phyloP scores from a whole-genome alignment of 2,797 vertebrate species.

The Neosilurus hyrtlii region DNA sequence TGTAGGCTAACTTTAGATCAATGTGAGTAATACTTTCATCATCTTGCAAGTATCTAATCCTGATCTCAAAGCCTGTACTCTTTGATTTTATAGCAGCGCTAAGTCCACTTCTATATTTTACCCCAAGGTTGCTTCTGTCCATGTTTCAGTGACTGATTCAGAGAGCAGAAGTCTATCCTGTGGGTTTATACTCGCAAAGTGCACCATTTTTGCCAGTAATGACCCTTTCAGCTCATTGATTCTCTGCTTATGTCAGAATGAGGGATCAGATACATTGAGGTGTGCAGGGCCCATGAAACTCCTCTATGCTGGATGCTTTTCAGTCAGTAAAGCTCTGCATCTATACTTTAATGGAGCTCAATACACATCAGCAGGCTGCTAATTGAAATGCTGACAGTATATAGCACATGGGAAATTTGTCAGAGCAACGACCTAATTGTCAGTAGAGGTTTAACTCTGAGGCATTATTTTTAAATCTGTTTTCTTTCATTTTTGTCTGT shows the following conservation, averaged over 20 bases:
- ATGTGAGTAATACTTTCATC: conserved; percentile 36
- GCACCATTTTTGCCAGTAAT: conserved; percentile 50
- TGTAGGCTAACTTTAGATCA: conserved; percentile 17
- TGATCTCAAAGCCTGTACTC: conserved; percentile 25
- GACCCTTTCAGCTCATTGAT: conserved; percentile 53
- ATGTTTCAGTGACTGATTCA: conserved; percentile 34
- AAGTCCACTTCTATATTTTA: conserved; percentile 31
- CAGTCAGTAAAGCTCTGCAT: conserved; percentile 25
- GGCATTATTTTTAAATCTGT: conserved; percentile 9
- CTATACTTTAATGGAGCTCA: conserved; percentile 48
- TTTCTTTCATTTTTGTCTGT: conserved; percentile 5
- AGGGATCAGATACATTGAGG: conserved; percentile 54
- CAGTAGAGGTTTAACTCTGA: conserved; percentile 42
- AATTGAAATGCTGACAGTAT: conserved; percentile 52
- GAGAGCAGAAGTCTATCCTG: conserved; percentile 31
- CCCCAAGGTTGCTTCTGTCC: conserved; percentile 12
- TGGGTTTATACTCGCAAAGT: conserved; percentile 43
- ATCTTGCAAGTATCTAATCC: conserved; percentile 26
- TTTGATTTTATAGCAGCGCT: conserved; percentile 37
- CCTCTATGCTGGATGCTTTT: conserved; percentile 33
- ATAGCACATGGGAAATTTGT: conserved; percentile 39
- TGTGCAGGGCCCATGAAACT: conserved; percentile 49
- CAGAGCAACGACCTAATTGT: conserved; percentile 39
- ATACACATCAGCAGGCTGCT: conserved; percentile 40
- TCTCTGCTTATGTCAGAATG: conserved; percentile 55